These are phyloP conservation scores for Tromatobia lineatoria DNA, from an alignment of 2,888 invertebrate genomes.

Conservation along the genomic window DNA sequence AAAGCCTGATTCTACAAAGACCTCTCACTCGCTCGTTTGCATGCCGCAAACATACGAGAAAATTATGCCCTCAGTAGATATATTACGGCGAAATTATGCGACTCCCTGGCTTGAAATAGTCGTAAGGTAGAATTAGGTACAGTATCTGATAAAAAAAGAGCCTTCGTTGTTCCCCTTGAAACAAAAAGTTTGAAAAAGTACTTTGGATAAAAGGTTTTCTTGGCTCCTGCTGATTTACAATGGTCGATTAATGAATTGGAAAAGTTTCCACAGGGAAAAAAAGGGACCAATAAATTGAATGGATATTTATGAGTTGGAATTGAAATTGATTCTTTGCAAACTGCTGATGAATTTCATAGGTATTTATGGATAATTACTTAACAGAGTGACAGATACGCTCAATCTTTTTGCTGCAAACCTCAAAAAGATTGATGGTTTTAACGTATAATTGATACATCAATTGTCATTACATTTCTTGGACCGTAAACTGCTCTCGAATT, in stretches of 20 bases:
- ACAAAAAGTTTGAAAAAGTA: slow-evolving; percentile 7
- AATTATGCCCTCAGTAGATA: slow-evolving; percentile 33
- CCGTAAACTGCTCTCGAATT: neutral
- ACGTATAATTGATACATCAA: neutral
- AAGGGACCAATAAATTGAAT: neutral
- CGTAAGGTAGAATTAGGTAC: no score
- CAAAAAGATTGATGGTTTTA: neutral
- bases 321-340: neutral
- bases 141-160: neutral
- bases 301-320: neutral
- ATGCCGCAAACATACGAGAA: slow-evolving; percentile 40
- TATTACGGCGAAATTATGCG: slow-evolving; percentile 33
- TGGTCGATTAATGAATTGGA: slow-evolving; percentile 10
- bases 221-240: neutral
- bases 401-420: no score
- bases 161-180: neutral
- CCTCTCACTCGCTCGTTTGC: slow-evolving; percentile 39
- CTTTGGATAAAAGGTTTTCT: neutral
- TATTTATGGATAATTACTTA: neutral
- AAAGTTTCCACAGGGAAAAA: neutral
- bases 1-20: slow-evolving; percentile 19
- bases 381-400: no score
- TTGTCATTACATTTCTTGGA: neutral
- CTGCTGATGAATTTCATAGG: neutral
- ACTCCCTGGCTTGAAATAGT: no score